A percentile compares a stretch with the other conserved stretches of the same genome.
These are phyloP conservation scores for Cosmia pyralina DNA, from an alignment of 2,888 invertebrate genomes.

Conservation along the genomic window DNA sequence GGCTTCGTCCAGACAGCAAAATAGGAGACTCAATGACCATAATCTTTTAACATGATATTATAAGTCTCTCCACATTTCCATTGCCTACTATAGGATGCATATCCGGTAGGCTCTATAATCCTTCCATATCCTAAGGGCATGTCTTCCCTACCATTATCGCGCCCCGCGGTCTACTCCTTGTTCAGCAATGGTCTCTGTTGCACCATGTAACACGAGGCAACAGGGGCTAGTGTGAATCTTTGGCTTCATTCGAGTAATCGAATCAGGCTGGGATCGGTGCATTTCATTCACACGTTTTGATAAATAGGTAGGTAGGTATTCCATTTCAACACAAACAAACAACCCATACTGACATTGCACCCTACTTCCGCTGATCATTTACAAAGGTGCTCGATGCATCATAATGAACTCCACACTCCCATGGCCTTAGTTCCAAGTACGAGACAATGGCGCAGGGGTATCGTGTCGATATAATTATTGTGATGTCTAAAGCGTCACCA, in stretches of 20 bases:
- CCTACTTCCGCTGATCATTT: slow-evolving; percentile 52
- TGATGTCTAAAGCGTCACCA: slow-evolving; percentile 46
- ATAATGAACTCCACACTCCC: slow-evolving; percentile 57
- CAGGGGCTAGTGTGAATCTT: too few relatives aligned
- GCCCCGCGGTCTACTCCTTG: too few relatives aligned
- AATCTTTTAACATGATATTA: neutral
- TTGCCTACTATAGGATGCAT: too few relatives aligned
- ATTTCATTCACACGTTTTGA: neutral
- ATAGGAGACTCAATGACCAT: neutral
- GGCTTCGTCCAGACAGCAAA: neutral
- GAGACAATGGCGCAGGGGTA: slow-evolving; percentile 57
- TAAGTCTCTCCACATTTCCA: too few relatives aligned
- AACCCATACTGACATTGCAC: slow-evolving; percentile 41
- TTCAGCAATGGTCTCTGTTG: too few relatives aligned
- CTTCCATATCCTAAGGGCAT: too few relatives aligned
- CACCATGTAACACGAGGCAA: too few relatives aligned
- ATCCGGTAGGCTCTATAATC: too few relatives aligned
- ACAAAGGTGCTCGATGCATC: slow-evolving; percentile 45
- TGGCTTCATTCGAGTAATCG: too few relatives aligned
- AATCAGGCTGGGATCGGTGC: too few relatives aligned
- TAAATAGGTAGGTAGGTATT: neutral
- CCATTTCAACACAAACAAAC: neutral
- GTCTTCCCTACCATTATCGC: too few relatives aligned
- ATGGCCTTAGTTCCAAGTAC: slow-evolving; percentile 57
- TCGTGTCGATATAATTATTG: slow-evolving; percentile 53